phyloP scores from a whole-genome alignment of 2,888 invertebrate genomes.

The Himalopsyche tibetana region DNA sequence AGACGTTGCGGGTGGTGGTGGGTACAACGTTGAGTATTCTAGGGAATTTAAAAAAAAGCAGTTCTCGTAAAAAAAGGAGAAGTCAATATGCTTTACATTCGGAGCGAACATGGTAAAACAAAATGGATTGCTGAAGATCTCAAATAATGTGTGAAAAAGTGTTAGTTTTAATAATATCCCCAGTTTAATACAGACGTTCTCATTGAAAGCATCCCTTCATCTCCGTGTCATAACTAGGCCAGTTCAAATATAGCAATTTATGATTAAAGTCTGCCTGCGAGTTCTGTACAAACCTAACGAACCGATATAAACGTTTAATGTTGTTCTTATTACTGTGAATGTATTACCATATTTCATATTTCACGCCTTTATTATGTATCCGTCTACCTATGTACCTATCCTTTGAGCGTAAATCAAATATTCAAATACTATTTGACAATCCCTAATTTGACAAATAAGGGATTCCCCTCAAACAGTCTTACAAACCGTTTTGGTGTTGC shows the following conservation, averaged over 20 bases:
- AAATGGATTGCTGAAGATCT: too few species aligned
- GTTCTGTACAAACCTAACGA: slow-evolving; percentile 25
- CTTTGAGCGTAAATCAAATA: slow-evolving; percentile 31
- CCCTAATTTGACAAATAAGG: slow-evolving; percentile 41
- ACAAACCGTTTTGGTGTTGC: background rate
- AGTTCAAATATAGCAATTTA: slow-evolving; percentile 34
- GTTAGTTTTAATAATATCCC: background rate
- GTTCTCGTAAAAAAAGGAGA: too few species aligned
- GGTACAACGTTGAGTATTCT: too few species aligned
- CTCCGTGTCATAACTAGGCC: slow-evolving; percentile 8
- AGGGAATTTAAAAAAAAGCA: too few species aligned
- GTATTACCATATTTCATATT: slow-evolving; percentile 42
- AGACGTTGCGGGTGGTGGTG: too few species aligned
- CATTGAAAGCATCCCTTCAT: background rate
- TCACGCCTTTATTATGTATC: slow-evolving; percentile 39
- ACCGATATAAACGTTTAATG: slow-evolving; percentile 40
- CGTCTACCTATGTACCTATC: background rate
- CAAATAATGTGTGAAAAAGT: too few species aligned
- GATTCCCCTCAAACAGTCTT: background rate
- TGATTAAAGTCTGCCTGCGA: slow-evolving; percentile 6
- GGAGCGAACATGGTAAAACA: too few species aligned
- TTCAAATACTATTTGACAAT: slow-evolving; percentile 38
- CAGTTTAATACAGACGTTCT: background rate
- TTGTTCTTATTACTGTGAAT: background rate
- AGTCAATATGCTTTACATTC: too few species aligned